Evolutionary conservation across 2,888 invertebrate genomes (phyloP), one percentile per base, ranked within the genome.

Genomic region (Schizotus pectinicornis): DNA sequence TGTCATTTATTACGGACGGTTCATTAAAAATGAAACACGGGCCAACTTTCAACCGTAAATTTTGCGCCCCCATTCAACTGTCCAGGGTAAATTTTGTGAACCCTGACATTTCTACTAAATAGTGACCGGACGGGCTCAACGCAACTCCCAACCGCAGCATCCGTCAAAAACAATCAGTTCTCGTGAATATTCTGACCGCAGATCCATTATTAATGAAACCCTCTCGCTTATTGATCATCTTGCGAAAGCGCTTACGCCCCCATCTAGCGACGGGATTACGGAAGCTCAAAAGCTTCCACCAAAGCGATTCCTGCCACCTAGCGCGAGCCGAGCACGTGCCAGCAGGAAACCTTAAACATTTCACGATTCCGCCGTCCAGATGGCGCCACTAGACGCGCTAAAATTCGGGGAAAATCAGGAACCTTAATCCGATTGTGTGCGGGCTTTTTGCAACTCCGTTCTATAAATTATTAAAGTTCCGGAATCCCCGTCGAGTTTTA

Each of bases 201-300:
- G 51, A 56, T 51, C 51, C 46, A n/a, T 46, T 34, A 51, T 51
- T 50, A 46, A 56, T 49, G 42, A 56, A 14, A 39, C 31, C 39
- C 56, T n/a, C 11, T 22, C 31, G 36, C 38, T 39, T 55, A 55
- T 55, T 41, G 54, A 55, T 55, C 41, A 14, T 14, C 9, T n/a
- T 12, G 6, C 32, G 32, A 30, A 38, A 12, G 14, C 50, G 41
- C 13, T 14, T 12, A 32, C 13, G 22, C 6, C 50, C 39, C 50
- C 50, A 50, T 33, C 50, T 50, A 36, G 9, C 12, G 6, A 32
- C n/a, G 32, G 12, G 30, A 37, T 30, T 13, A 22, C 41, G n/a
- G 5, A 22, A 22, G 22, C 22, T 2, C n/a, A 5, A 22, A 22
- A 22, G 22, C 22, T 22, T 22, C 5, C 22, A 22, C 22, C 3